phyloP scores from a whole-genome alignment of 2,888 invertebrate genomes.

The Argyresthia albistria region DNA sequence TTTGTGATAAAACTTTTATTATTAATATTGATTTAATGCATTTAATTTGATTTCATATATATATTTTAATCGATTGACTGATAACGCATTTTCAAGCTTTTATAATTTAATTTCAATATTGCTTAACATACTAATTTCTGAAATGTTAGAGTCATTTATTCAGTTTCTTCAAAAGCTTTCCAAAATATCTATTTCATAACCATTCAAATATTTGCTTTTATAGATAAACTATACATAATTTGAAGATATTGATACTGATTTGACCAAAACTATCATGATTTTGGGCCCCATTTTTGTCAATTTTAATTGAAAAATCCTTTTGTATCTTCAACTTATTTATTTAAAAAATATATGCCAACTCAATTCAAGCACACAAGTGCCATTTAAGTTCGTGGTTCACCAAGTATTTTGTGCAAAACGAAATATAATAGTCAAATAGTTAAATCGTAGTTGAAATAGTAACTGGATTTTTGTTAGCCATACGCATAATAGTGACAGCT shows the following conservation, averaged over 20 bases:
- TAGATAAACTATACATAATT: too few relatives aligned
- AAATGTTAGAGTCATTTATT: too few relatives aligned
- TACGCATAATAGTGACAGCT: slow-evolving; percentile 60
- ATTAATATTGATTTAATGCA: slow-evolving; percentile 27
- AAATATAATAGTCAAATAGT: slow-evolving; percentile 59
- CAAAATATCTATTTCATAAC: too few relatives aligned
- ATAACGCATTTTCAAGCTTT: slow-evolving; percentile 38
- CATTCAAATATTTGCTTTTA: too few relatives aligned
- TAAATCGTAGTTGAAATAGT: slow-evolving; percentile 58
- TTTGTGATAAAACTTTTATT: slow-evolving; percentile 57
- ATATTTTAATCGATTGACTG: slow-evolving; percentile 29
- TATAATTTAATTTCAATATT: slow-evolving; percentile 16
- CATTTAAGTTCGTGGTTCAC: neutral
- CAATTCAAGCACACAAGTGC: slow-evolving; percentile 1
- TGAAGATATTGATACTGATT: too few relatives aligned
- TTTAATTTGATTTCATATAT: slow-evolving; percentile 20
- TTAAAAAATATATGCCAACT: neutral
- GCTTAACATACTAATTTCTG: neutral
- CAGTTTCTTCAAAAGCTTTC: too few relatives aligned
- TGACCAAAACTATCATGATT: too few relatives aligned
- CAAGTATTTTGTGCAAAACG: slow-evolving; percentile 22
- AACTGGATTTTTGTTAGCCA: slow-evolving; percentile 68
- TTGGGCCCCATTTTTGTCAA: too few relatives aligned
- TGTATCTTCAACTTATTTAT: too few relatives aligned
- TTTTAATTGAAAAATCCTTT: too few relatives aligned